Evolutionary conservation across 2,797 vertebrate species (phyloP).

Genomic region (Oophaga sylvatica): DNA sequence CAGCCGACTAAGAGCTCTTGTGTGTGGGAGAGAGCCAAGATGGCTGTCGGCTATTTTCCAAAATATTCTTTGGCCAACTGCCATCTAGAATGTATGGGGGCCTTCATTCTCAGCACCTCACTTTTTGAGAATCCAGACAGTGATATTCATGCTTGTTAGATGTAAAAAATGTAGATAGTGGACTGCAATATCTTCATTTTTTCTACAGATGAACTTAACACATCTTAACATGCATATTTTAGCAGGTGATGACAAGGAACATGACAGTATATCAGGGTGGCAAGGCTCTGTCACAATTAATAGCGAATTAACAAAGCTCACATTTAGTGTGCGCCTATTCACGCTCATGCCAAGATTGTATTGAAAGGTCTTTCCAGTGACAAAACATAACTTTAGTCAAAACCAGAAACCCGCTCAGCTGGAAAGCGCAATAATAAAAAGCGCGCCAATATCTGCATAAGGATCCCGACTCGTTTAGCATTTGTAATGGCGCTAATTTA

Average conservation of each 20-base stretch:
- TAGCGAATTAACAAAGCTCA: constrained; percentile 1
- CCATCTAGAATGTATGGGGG: too few relatives aligned
- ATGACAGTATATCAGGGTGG: neutral
- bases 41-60: too few relatives aligned
- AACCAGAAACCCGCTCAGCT: constrained; percentile 67
- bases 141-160: neutral
- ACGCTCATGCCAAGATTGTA: constrained; percentile 4
- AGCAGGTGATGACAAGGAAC: neutral
- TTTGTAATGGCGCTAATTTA: constrained; percentile 85
- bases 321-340: neutral
- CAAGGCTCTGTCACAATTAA: neutral
- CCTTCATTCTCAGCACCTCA: too few relatives aligned
- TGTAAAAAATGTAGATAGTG: neutral
- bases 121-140: neutral
- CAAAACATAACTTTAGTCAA: constrained; percentile 64
- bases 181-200: neutral
- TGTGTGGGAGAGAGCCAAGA: too few relatives aligned
- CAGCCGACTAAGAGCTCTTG: too few relatives aligned
- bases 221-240: constrained; percentile 5
- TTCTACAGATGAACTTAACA: neutral
- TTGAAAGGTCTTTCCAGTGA: constrained; percentile 19
- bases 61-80: too few relatives aligned
- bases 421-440: constrained; percentile 62
- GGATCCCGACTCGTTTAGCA: constrained; percentile 68
- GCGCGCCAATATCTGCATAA: constrained; percentile 44